Conservation (phyloP, 1,140 invertebrate genomes). For the Telenomus remus region DNA sequence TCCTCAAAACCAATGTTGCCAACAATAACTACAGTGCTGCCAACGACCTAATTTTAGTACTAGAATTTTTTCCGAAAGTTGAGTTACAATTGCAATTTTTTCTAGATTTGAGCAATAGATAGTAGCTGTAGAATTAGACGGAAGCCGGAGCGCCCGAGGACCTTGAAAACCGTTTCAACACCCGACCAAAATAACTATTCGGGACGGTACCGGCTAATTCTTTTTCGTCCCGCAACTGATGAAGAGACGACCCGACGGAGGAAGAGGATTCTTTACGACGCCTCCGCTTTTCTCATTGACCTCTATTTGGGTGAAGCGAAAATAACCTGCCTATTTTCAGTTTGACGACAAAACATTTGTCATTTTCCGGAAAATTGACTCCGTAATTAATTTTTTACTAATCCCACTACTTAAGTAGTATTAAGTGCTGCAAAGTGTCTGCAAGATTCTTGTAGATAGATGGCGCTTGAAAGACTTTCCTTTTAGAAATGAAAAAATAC, state of each 20-base stretch:
- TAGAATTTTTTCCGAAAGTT: not conserved
- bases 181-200: conserved; percentile 31
- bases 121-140: conserved; percentile 16
- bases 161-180: conserved; percentile 38
- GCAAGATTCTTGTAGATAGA: too few relatives aligned
- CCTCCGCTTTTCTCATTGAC: conserved; percentile 51
- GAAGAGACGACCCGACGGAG: conserved; percentile 17
- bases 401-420: too few relatives aligned
- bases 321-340: conserved; percentile 40
- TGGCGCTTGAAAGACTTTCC: too few relatives aligned
- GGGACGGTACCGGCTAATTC: conserved; percentile 11
- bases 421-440: too few relatives aligned
- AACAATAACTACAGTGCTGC: too few relatives aligned
- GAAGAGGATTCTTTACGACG: conserved; percentile 39
- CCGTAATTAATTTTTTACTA: conserved; percentile 13
- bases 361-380: conserved; percentile 15
- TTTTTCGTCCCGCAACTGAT: conserved; percentile 16
- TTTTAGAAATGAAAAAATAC: too few relatives aligned
- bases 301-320: conserved; percentile 39
- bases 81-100: conserved; percentile 6
- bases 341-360: conserved; percentile 14
- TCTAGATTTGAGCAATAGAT: conserved; percentile 16
- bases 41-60: too few relatives aligned
- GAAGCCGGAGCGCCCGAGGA: conserved; percentile 17
- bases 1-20: too few relatives aligned